phyloP scores from a whole-genome alignment of 2,888 invertebrate species.

The Polydrusus tereticollis region DNA sequence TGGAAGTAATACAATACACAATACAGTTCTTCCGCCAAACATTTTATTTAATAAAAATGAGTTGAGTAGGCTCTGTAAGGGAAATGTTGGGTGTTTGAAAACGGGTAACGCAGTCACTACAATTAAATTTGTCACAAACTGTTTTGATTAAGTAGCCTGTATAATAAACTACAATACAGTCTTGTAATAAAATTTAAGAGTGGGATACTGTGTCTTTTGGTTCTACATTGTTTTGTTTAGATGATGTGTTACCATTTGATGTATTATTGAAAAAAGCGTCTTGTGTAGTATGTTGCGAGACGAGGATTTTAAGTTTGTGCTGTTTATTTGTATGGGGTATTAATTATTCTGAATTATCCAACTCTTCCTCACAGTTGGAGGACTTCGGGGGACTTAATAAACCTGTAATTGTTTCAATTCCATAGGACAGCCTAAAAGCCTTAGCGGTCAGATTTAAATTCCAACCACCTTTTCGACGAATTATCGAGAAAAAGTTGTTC shows the following conservation, averaged over 20 bases:
- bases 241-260: not conserved
- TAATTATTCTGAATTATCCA: not conserved
- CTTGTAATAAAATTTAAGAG: not conserved
- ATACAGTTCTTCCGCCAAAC: not conserved
- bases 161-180: not conserved
- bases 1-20: not conserved
- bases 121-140: not conserved
- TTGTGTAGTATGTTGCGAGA: not conserved
- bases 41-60: not conserved
- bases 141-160: not conserved
- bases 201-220: not conserved
- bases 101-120: not conserved
- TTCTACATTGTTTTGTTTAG: not conserved
- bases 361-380: not conserved
- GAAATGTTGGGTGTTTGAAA: not conserved
- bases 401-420: slow-evolving; percentile 1
- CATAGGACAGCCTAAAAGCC: not conserved
- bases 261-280: not conserved
- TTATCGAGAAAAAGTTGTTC: not conserved
- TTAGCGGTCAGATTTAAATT: slow-evolving; percentile 9
- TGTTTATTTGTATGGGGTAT: not conserved
- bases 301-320: not conserved
- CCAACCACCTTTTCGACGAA: slow-evolving; percentile 19
- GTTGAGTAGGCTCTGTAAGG: not conserved
- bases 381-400: slow-evolving; percentile 4